Base-by-base conservation (phyloP, 2,888 invertebrate genomes). In the Rotaria socialis region DNA sequence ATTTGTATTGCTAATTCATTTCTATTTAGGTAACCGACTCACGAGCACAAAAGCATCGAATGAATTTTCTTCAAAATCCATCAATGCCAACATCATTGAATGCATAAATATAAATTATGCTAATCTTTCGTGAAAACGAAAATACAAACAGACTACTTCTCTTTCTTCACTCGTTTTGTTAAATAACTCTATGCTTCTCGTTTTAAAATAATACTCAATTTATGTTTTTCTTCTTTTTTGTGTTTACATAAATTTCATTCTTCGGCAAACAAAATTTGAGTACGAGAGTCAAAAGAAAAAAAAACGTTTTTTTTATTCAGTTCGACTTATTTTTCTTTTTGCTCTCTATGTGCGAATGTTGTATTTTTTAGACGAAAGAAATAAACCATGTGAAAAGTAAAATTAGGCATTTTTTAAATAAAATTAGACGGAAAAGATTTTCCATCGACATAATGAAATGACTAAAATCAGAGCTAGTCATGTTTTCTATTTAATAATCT, bases 41-140 rank as follows among this genome's bases (percentile, higher is more conserved):
- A 41, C 56, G 58, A 52, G 24, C 56, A 85, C 85, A 85, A 85
- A 58, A 58, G 22, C 56, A 85, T 19, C 58, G 85, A 19, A 85
- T 85, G 85, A 60, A 85, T 85, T 60, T 85, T 85, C 22, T 58
- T 55, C 58, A 60, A 85, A 85, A 85, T 58, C 85, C 56, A 55
- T n/a, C 85, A 11, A 8, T 85, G 24, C 47, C 56, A 85, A 85
- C 50, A 22, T 14, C 55, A 27, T 67, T 16, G 5, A 35, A 35
- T 67, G 4, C 16, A 67, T 35, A 27, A 67, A 67, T 67, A 2
- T 16, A 35, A 67, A 67, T n/a, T 27, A n/a, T 67, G 11, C 35
- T 67, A 35, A 67, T 67, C 4, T 8, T 67, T 35, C 4, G 35
- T 14, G 4, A 67, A 67, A 67, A 6, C 14, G 1, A 35, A 2